phyloP scores from a whole-genome alignment of 2,113 vertebrate species.

The Anolis sagrei region DNA sequence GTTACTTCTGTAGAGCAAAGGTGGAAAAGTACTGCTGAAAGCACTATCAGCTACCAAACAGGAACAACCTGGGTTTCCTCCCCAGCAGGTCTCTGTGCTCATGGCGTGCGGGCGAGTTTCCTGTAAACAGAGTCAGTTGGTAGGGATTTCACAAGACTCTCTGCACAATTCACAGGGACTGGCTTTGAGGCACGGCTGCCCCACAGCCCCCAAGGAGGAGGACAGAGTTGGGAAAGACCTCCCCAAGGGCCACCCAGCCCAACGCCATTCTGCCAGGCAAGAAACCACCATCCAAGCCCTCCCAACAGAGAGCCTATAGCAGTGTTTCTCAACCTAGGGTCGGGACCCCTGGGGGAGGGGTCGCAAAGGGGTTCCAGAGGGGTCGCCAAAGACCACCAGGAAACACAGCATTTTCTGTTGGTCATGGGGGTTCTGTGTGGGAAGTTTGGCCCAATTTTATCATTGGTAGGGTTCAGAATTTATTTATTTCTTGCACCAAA shows the following conservation, averaged over 20 bases:
- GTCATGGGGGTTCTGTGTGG: too few relatives aligned
- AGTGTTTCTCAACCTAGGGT: too few relatives aligned
- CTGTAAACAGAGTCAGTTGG: not conserved
- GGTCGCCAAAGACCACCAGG: too few relatives aligned
- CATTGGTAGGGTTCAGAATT: too few relatives aligned
- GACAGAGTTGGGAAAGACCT: not conserved
- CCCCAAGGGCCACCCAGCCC: not conserved
- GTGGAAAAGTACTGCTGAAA: not conserved
- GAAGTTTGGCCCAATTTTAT: too few relatives aligned
- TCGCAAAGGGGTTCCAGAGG: too few relatives aligned
- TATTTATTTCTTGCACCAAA: too few relatives aligned
- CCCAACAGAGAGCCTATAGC: too few relatives aligned
- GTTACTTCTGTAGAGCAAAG: not conserved
- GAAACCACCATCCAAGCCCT: too few relatives aligned
- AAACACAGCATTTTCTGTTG: too few relatives aligned
- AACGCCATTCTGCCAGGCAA: not conserved
- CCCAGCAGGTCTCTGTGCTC: not conserved
- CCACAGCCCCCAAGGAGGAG: not conserved
- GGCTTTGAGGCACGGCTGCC: not conserved
- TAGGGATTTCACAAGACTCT: not conserved
- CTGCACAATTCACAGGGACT: too few relatives aligned
- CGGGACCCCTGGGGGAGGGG: too few relatives aligned
- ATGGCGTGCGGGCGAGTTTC: not conserved
- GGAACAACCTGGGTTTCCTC: conserved; percentile 14
- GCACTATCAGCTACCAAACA: not conserved